Evolutionary conservation across 2,888 invertebrate genomes (phyloP), one percentile per base, ranked within the genome.

Genomic region (Lasioglossum marginatum): DNA sequence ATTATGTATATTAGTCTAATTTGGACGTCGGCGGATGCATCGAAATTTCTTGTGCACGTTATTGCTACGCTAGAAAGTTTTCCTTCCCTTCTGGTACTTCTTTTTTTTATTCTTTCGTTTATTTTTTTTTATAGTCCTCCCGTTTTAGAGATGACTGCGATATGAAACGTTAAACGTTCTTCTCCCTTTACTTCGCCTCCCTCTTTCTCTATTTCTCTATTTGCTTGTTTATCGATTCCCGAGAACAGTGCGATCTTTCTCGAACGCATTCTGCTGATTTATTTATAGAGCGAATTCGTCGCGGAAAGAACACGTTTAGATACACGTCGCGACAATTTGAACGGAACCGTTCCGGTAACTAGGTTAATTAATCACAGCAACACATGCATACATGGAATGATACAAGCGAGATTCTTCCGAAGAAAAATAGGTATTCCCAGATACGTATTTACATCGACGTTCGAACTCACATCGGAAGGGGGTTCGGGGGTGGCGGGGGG

Each of bases 21-120:
- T 86, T 92, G 92, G 90, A 91, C 92, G 91, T 92, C 80, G 87
- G 71, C 86, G 83, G 81, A 78, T 91, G 90, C 88, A 90, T 90
- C 77, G 85, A 91, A 88, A 86, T 79, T 80, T 91, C 70, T 87
- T 87, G 92, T 92, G 92, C 92, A 92, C 78, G 60, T 92, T 89
- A 90, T 92, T 92, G 89, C 89, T 92, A 92, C 82, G 75, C 90
- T 88, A 90, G 82, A n/a, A 72, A 81, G 72, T 66, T 66, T 63
- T 16, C 31, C 71, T 57, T 40, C 63, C 34, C 52, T 34, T 71
- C 8, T n/a, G 45, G 40, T 72, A 68, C 37, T 14, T 31, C 31
- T 63, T 52, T 23, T 45, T 48, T 45, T 45, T 16, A 4, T 45
- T 48, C 19, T 19, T 52, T 52, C 23, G 23, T 23, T 16, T 45